Base-by-base conservation (phyloP, 2,888 invertebrate genomes). In the Acanthococcus lagerstroemiae region DNA sequence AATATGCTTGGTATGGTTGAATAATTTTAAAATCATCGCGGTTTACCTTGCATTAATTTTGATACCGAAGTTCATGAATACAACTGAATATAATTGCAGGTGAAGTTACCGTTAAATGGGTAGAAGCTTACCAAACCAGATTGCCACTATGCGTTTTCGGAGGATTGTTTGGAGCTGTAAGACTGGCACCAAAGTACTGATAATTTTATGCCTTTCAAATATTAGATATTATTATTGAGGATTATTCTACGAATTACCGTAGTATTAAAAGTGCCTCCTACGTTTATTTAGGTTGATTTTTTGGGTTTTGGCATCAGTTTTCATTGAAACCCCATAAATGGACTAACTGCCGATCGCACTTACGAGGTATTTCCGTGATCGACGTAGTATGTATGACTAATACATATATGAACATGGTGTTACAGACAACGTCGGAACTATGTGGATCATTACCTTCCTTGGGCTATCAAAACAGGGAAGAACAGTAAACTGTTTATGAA, bases 121-220 rank as follows among this genome's bases (percentile, higher is more conserved):
- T 99, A 56, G 99, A 99, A 81, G 97, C 89, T 0, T 83, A 97
- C 67, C 99, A 99, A 78, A 90, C 89, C 12, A 87, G 85, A 58
- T 79, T 99, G 25, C 99, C 99, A 0, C 96, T 99, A 96, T 96
- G 96, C 74, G 81, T 92, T 68, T 84, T 87, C 60, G 99, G 91
- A 21, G 96, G 91, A 0, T 80, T 96, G 66, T 93, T 95, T 81
- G 97, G 96, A 12, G 90, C 95, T 1, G 79, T 87, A 15, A 80
- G 96, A 71, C 80, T 97, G 15, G 85, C 85, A 72, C 88, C 92
- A 65, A 93, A 89, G 85, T 83, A 79, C 78, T 69, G 61, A 57
- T 37, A 44, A 44, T 66, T 45, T 50, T n/a, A 67, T 66, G 65
- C 68, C 58, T 67, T 54, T 60, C 21, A 68, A 66, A 12, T 45